Base-by-base conservation (phyloP, 37 sponge, comb jelly and placozoan genomes). In the Petrosia ficiformis region DNA sequence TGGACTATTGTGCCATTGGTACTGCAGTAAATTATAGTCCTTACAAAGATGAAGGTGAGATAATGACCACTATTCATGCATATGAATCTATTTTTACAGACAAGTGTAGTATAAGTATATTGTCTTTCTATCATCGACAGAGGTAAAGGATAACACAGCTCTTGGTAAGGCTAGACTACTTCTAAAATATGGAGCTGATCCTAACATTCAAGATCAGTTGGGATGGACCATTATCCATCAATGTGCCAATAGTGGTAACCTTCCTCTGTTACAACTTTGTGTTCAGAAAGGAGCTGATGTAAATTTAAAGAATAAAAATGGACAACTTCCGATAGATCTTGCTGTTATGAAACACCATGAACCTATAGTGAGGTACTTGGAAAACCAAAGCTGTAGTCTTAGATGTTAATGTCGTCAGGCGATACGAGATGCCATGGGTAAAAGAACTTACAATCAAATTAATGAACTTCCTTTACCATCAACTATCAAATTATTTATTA, bases 211-310 rank as follows among this genome's bases (percentile, higher is more conserved):
- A 4, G 86, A 79, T 44, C 43, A 21, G 19, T 24, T 44, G 39
- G 80, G 79, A 14, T 85, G 86, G 86, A 79, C 80, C 29, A 67
- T 73, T 28, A 57, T 71, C 1, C 86, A 85, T 48, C 54, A 67
- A 42, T 85, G 86, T 68, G 86, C 86, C 5, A 73, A 69, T 73
- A 26, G 38, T 2, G 75, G 70, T 4, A 74, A 79, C 37, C 73
- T 85, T 30, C 37, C 59, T 6, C 59, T 79, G 5, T 61, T 85
- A 26, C 4, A 67, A 28, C 57, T 79, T 26, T 38, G 59, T 43
- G 73, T 73, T 16, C 30, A 32, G 35, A 44, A 66, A 26, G 86
- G 86, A 42, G 86, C 70, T 4, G 35, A 68, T 28, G 44, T 74
- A 1, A 5, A 29, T 31, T 1, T 67, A 0, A 63, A 36, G 74